phyloP scores from a whole-genome alignment of 2,113 vertebrate genomes.

The Hemibagrus wyckioides region DNA sequence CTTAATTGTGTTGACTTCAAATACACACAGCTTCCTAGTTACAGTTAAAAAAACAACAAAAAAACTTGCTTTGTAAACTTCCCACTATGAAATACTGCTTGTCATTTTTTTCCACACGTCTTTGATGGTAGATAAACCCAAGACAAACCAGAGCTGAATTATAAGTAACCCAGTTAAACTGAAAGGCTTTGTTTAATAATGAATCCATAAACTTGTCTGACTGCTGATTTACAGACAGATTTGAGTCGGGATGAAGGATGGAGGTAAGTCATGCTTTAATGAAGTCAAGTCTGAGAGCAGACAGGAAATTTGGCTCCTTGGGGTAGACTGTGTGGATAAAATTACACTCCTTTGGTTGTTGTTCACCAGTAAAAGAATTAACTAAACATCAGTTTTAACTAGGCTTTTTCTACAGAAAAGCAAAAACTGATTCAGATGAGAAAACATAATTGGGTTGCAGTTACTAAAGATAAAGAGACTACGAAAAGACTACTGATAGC shows the following conservation, averaged over 20 bases:
- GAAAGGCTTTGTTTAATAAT: background rate
- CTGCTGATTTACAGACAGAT: background rate
- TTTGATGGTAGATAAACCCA: background rate
- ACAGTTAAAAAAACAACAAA: background rate
- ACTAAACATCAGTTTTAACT: background rate
- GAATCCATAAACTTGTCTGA: background rate
- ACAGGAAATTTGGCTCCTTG: background rate
- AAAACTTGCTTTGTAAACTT: background rate
- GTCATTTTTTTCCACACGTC: background rate
- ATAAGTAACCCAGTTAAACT: background rate
- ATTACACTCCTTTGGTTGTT: background rate
- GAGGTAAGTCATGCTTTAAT: background rate
- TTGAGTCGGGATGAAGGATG: background rate
- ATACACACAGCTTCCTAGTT: conserved; percentile 2
- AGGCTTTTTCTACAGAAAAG: background rate
- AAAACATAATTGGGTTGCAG: too few relatives aligned
- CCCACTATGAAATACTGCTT: background rate
- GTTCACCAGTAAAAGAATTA: background rate
- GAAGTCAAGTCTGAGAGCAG: background rate
- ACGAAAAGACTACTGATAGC: too few relatives aligned
- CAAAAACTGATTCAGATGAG: background rate
- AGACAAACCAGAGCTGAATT: background rate
- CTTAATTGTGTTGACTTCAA: conserved; percentile 29
- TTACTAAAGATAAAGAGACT: too few relatives aligned
- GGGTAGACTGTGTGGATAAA: background rate